These are phyloP conservation scores for Orientallactaga bullata DNA, from an alignment of 2,113 vertebrate genomes.

Conservation along the genomic window DNA sequence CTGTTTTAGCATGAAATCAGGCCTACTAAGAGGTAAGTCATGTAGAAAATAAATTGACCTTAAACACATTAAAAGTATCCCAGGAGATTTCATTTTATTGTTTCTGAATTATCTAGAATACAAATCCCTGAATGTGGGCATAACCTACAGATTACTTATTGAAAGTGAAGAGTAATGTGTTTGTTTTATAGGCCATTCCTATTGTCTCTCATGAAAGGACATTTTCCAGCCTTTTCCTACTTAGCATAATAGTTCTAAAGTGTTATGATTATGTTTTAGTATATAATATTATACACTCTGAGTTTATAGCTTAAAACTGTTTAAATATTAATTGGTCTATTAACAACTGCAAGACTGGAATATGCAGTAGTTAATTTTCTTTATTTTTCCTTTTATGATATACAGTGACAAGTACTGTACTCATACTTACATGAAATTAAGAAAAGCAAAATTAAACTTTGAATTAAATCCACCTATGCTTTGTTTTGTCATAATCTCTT, in stretches of 20 bases:
- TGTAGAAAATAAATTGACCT: conserved; percentile 44
- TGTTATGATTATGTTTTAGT: conserved; percentile 74
- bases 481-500: conserved; percentile 38
- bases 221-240: conserved; percentile 61
- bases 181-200: conserved; percentile 54
- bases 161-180: conserved; percentile 36
- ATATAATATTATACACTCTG: conserved; percentile 69
- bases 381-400: conserved; percentile 72
- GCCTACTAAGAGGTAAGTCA: conserved; percentile 34
- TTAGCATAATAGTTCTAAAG: conserved; percentile 75
- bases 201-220: conserved; percentile 54
- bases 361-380: conserved; percentile 75
- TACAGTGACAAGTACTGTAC: conserved; percentile 53
- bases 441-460: conserved; percentile 27
- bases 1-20: conserved; percentile 13
- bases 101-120: conserved; percentile 62
- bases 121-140: conserved; percentile 46
- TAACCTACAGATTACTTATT: not conserved
- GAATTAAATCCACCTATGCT: conserved; percentile 34
- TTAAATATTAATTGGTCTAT: conserved; percentile 82
- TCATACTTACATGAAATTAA: conserved; percentile 65
- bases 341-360: conserved; percentile 68
- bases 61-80: conserved; percentile 40
- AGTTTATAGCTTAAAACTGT: conserved; percentile 76
- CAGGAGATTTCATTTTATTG: not conserved